Evolutionary conservation across 2,797 vertebrate species (phyloP).

Genomic region (Leucoraja ocellata): DNA sequence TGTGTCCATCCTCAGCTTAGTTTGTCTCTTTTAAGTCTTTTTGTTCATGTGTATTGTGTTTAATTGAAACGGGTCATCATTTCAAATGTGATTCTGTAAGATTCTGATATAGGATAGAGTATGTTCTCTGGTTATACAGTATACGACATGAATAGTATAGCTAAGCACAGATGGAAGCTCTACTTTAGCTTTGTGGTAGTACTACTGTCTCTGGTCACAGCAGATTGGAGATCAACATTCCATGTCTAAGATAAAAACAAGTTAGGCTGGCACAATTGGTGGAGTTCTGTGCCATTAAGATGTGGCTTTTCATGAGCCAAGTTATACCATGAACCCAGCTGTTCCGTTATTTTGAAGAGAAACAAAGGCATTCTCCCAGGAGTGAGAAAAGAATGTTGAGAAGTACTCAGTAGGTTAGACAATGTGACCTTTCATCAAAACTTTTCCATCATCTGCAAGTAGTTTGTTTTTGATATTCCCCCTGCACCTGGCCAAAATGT

Average conservation of each 20-base stretch:
- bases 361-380: not conserved
- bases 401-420: too few relatives aligned
- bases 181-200: not conserved
- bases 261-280: not conserved
- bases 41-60: conserved; percentile 9
- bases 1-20: not conserved
- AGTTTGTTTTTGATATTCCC: too few relatives aligned
- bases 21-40: not conserved
- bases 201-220: not conserved
- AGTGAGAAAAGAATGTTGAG: too few relatives aligned
- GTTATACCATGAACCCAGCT: not conserved
- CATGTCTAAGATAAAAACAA: not conserved
- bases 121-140: not conserved
- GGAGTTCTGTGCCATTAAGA: not conserved
- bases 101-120: not conserved
- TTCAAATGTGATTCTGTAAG: not conserved
- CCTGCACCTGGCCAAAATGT: not conserved
- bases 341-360: not conserved
- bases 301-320: not conserved
- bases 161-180: not conserved
- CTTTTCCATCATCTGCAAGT: too few relatives aligned
- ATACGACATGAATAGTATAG: too few relatives aligned
- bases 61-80: not conserved
- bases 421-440: too few relatives aligned
- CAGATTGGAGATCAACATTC: not conserved